Conservation (phyloP, 2,888 invertebrate genomes). For the Yponomeuta malinellus region DNA sequence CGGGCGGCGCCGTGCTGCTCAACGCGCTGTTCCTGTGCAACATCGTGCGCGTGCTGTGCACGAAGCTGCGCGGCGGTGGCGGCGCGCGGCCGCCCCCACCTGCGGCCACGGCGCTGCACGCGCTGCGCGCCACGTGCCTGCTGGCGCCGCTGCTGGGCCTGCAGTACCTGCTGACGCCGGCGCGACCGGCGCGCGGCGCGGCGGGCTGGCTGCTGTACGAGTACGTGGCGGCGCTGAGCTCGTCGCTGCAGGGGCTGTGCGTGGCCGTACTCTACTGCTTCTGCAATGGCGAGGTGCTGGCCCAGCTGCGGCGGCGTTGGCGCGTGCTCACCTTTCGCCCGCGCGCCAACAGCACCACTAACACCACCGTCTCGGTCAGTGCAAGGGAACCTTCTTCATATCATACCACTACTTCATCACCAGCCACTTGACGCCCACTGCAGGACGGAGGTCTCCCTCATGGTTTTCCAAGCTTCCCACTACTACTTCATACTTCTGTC, state of each 20-base stretch:
- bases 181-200: constrained; percentile 82
- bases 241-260: constrained; percentile 94
- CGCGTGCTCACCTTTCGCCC: constrained; percentile 87
- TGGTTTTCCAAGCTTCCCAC: no score
- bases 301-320: constrained; percentile 89
- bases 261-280: constrained; percentile 95
- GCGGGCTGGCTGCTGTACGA: constrained; percentile 88
- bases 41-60: constrained; percentile 90
- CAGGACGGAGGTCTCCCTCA: no score
- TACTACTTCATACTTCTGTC: no score
- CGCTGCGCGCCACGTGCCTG: constrained; percentile 88
- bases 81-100: constrained; percentile 72
- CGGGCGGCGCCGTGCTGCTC: constrained; percentile 85
- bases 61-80: constrained; percentile 86
- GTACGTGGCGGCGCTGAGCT: constrained; percentile 88
- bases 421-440: no score
- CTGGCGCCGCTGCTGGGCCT: constrained; percentile 93
- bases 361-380: constrained; percentile 91
- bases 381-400: no score
- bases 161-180: constrained; percentile 92
- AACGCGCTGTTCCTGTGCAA: constrained; percentile 92
- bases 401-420: no score
- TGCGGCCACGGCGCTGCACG: constrained; percentile 84
- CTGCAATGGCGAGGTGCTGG: constrained; percentile 96
- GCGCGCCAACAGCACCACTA: constrained; percentile 88